These are phyloP conservation scores for Drosophila rufa DNA, from an alignment of 1,140 invertebrate genomes.

Conservation along the genomic window DNA sequence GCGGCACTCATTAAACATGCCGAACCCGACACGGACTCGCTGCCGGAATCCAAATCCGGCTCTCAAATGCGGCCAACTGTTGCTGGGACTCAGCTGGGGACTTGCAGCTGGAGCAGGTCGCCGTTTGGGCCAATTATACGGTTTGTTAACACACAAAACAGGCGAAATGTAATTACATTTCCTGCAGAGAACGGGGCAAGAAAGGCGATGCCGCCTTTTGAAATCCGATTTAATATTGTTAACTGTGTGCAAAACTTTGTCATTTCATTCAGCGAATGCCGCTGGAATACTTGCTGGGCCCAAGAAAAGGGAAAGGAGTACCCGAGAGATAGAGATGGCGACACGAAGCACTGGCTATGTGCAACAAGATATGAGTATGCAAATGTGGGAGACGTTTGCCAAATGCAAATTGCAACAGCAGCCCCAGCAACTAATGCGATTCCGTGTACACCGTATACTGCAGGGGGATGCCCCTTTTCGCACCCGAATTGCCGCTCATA, in stretches of 20 bases:
- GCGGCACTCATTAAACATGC: constrained; percentile 36
- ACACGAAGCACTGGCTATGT: constrained; percentile 1
- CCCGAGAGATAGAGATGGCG: neutral
- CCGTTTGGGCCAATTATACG: constrained; percentile 77
- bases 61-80: constrained; percentile 63
- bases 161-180: constrained; percentile 83
- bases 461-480: neutral
- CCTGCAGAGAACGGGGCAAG: constrained; percentile 32
- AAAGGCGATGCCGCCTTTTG: constrained; percentile 55
- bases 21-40: constrained; percentile 19
- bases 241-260: constrained; percentile 82
- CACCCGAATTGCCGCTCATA: constrained; percentile 45
- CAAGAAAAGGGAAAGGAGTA: constrained; percentile 18
- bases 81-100: constrained; percentile 54
- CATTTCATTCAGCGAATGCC: constrained; percentile 74
- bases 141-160: constrained; percentile 83
- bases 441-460: neutral
- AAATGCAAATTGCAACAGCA: constrained; percentile 51
- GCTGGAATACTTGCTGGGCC: neutral
- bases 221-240: constrained; percentile 84
- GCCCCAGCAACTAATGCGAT: constrained; percentile 26
- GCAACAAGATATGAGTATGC: constrained; percentile 61
- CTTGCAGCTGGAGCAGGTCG: constrained; percentile 48
- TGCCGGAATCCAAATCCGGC: constrained; percentile 25
- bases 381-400: constrained; percentile 71